Evolutionary conservation across 2,113 vertebrate genomes (phyloP).

Genomic region (Sakesphorus luctuosus): DNA sequence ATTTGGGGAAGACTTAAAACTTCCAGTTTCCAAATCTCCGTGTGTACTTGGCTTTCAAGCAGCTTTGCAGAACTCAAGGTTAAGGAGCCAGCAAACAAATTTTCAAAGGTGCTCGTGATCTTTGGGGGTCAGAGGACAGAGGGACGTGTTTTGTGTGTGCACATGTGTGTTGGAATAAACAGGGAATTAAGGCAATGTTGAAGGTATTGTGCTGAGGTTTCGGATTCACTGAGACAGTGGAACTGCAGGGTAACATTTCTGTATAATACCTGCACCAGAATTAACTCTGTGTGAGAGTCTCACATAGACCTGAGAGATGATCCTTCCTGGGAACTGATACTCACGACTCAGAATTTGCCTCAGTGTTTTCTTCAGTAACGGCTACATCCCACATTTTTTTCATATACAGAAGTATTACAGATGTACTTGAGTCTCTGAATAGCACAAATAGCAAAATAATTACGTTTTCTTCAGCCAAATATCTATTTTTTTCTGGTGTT

Average conservation of each 20-base stretch:
- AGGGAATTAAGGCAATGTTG: background rate
- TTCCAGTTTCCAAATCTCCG: background rate
- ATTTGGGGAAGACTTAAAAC: background rate
- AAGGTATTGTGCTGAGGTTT: background rate
- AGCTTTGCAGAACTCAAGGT: background rate
- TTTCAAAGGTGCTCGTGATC: background rate
- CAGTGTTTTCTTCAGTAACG: background rate
- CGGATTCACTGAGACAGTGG: background rate
- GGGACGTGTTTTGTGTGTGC: background rate
- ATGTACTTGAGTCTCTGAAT: background rate
- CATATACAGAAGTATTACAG: background rate
- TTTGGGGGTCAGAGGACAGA: background rate
- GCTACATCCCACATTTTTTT: background rate
- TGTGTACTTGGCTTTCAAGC: background rate
- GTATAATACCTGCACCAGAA: background rate
- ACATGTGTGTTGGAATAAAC: background rate
- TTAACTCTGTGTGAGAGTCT: background rate
- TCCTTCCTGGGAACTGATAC: background rate
- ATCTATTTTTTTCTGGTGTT: slow-evolving; percentile 7
- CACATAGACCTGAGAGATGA: background rate
- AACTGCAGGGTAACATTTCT: background rate
- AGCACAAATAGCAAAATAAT: background rate
- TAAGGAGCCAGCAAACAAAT: background rate
- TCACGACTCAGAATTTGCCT: background rate
- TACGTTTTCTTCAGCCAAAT: background rate